Evolutionary conservation across 2,888 invertebrate species (phyloP), one percentile per base, ranked within the genome.

Genomic region (Trisateles emortualis): DNA sequence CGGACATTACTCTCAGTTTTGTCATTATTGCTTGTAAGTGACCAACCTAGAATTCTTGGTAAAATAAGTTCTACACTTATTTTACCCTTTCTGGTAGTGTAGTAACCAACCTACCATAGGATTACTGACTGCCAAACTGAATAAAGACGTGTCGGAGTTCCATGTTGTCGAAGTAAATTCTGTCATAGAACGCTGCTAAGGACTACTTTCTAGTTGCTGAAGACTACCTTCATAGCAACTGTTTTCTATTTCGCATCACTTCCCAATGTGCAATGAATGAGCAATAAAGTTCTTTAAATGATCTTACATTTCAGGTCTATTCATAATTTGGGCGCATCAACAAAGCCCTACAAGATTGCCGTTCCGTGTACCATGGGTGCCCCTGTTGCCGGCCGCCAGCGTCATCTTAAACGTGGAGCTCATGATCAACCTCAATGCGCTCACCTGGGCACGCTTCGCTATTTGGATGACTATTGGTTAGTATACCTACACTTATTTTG

Each of bases 381-480:
- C 97, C 0, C 87, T 96, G 22, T 80, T 97, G 45, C 97, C 97
- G 0, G 96, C 96, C 1, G 79, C 96, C 14, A 97, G 97, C 72
- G 97, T 98, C 56, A 93, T 97, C 64, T 95, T 96, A 75, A 98
- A 98, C 78, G 94, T 97, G 3, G 96, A 95, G 64, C 93, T 98
- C 46, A 97, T 98, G 96, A 95, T 96, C 24, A 96, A 97, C 72
- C 90, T 98, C 46, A 96, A 96, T 63, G 93, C 95, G 0, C 86
- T 97, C 14, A 97, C 97, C 0, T 98, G 97, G 97, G 90, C 97
- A 3, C 93, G 97, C 32, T 97, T 98, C 80, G 94, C 96, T 68
- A 95, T 97, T 39, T 98, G 98, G 98, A 97, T 98, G 94, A 94
- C 96, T 36, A 82, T 97, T 52, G 97, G 97, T 95, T 85, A 89